Evolutionary conservation across 2,113 vertebrate genomes (phyloP), one percentile per base, ranked within the genome.

Genomic region (Arizona elegans): DNA sequence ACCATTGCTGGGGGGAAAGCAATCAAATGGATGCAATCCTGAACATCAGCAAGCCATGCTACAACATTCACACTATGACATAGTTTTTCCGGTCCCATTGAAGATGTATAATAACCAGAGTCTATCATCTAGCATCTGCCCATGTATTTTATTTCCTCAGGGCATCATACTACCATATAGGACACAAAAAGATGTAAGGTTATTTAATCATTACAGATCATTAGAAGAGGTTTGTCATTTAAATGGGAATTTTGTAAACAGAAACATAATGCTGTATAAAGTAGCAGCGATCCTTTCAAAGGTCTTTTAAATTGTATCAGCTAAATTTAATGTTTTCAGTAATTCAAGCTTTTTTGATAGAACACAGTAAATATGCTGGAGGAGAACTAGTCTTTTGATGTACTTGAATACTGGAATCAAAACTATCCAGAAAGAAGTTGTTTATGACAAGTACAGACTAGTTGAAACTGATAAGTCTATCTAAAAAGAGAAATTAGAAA

Each of bases 381-480:
- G 10, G 94, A 96, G 95, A 92, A 88, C 91, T 87, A 94, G 52
- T 90, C 91, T 95, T 38, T 52, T 38, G 59, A 89, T 94, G 55
- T 94, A 59, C 89, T 93, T 92, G 50, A 86, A 96, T 92, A 92
- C 59, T 95, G 94, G 95, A 89, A 47, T 85, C 93, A 91, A 93
- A 95, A 95, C 94, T 95, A 86, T 88, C 93, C 93, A 53, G 56
- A 94, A 4, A 86, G 88, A 92, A 95, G 88, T 94, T 62, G 87
- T 96, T 95, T 95, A 87, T 75, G 95, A 88, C 86, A 95, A 62
- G 58, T 95, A 92, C 75, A 95, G 93, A 26, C 59, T 70, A 87
- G 81, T 9, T 3, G 13, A 86, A 54, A 33, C 55, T 8, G 65
- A 90, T 75, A 11, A 56, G 62, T 26, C 70, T 29, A 59, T 47